phyloP scores from a whole-genome alignment of 2,113 vertebrate species.

The Spea multiplicata region DNA sequence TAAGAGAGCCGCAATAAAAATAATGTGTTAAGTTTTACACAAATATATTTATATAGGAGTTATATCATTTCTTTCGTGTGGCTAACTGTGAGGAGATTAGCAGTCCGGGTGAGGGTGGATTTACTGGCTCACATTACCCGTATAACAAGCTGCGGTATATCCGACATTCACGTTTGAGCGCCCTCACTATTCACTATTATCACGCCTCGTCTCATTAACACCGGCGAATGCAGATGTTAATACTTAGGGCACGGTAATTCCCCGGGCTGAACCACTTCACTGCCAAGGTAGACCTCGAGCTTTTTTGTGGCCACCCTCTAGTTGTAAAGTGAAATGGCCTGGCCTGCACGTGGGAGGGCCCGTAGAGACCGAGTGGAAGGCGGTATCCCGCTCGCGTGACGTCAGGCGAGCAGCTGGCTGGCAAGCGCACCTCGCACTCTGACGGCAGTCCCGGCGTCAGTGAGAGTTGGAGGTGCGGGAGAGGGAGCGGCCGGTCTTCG shows the following conservation, averaged over 20 bases:
- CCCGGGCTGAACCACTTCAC: background rate
- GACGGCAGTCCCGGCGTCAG: conserved; percentile 54
- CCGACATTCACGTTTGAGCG: conserved; percentile 28
- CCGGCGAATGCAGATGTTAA: too few relatives aligned
- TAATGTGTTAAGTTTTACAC: too few relatives aligned
- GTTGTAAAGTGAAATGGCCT: background rate
- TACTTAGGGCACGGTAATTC: background rate
- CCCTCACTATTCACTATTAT: background rate
- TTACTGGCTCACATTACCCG: too few relatives aligned
- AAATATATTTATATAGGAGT: too few relatives aligned
- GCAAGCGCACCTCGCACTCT: conserved; percentile 51
- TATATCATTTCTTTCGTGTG: too few relatives aligned
- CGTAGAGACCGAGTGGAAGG: conserved; percentile 43
- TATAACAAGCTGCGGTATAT: too few relatives aligned
- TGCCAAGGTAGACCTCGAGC: background rate
- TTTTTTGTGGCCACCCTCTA: conserved; percentile 30
- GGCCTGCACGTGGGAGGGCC: conserved; percentile 22
- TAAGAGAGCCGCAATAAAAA: too few relatives aligned
- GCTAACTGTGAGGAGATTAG: too few relatives aligned
- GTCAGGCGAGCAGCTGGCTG: conserved; percentile 65
- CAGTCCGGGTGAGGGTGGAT: too few relatives aligned
- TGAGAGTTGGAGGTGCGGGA: background rate
- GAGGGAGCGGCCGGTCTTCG: conserved; percentile 10
- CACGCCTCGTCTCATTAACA: background rate
- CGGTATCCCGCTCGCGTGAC: conserved; percentile 57